A percentile compares a stretch with the other conserved stretches of the same genome.
These are phyloP conservation scores for Drosophila orena DNA, from an alignment of 1,140 invertebrate species.

Conservation along the genomic window DNA sequence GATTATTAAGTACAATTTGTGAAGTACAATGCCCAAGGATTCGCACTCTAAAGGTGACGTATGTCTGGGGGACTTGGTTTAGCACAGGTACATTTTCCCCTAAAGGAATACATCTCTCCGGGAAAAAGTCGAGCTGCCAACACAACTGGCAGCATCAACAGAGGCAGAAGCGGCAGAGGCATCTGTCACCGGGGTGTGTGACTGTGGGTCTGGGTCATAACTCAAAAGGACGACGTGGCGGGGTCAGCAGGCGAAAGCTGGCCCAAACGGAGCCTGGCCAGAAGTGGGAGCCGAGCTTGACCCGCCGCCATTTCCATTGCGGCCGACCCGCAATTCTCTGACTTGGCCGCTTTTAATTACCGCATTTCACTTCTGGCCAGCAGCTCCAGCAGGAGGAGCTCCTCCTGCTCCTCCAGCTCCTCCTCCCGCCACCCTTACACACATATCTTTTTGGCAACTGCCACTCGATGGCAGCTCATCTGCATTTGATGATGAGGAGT, in stretches of 20 bases:
- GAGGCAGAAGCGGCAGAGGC: constrained; percentile 2
- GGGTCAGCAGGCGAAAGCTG: constrained; percentile 19
- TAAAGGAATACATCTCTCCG: constrained; percentile 12
- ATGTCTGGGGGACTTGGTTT: no score
- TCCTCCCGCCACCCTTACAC: background rate
- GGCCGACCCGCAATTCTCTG: constrained; percentile 45
- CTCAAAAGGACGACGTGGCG: constrained; percentile 56
- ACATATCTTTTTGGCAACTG: constrained; percentile 19
- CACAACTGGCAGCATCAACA: constrained; percentile 26
- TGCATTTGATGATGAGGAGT: constrained; percentile 56
- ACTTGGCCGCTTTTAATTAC: constrained; percentile 76
- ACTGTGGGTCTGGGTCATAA: constrained; percentile 62
- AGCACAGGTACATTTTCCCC: background rate
- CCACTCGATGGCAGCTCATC: constrained; percentile 67
- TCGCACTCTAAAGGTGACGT: no score
- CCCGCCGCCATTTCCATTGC: constrained; percentile 34
- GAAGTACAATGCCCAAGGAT: no score
- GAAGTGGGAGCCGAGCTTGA: constrained; percentile 8
- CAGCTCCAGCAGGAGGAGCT: background rate
- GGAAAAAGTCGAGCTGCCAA: constrained; percentile 26
- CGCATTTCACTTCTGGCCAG: constrained; percentile 51
- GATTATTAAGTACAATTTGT: no score
- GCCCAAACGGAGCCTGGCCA: constrained; percentile 7
- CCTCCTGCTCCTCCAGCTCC: background rate
- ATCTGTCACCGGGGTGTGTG: constrained; percentile 58